Conservation (phyloP, 2,113 vertebrate species). For the Indri indri region DNA sequence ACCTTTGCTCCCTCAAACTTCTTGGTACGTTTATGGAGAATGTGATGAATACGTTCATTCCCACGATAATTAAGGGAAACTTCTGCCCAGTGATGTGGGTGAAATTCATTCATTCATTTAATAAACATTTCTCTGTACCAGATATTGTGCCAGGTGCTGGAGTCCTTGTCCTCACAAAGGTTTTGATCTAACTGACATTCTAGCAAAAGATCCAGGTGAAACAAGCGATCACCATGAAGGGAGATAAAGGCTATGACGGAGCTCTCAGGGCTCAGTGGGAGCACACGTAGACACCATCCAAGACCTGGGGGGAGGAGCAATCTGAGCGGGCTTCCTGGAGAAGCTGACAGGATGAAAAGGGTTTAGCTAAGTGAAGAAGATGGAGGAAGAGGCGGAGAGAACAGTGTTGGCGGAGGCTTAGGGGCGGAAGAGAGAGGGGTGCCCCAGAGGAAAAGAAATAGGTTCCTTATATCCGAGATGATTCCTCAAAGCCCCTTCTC, state of each 20-base stretch:
- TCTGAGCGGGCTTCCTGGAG: neutral
- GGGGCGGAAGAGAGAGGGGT: neutral
- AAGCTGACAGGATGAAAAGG: neutral
- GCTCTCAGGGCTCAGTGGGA: neutral
- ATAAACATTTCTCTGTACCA: neutral
- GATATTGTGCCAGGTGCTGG: neutral
- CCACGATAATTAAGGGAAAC: neutral
- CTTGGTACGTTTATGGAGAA: neutral
- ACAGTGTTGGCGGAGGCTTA: neutral
- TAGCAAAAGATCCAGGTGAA: neutral
- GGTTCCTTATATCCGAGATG: neutral
- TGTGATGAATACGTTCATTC: neutral
- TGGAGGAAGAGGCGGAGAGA: neutral
- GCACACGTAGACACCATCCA: neutral
- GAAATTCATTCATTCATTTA: neutral
- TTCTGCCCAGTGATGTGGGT: accelerated
- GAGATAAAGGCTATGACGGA: neutral
- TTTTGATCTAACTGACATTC: neutral
- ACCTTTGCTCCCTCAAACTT: neutral
- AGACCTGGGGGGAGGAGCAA: neutral
- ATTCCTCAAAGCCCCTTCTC: neutral
- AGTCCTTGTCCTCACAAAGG: neutral
- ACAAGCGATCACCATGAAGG: neutral
- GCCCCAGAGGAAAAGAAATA: neutral
- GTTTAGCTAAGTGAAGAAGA: neutral